Conservation (phyloP, 2,888 invertebrate genomes). For the Acholoe squamosa region DNA sequence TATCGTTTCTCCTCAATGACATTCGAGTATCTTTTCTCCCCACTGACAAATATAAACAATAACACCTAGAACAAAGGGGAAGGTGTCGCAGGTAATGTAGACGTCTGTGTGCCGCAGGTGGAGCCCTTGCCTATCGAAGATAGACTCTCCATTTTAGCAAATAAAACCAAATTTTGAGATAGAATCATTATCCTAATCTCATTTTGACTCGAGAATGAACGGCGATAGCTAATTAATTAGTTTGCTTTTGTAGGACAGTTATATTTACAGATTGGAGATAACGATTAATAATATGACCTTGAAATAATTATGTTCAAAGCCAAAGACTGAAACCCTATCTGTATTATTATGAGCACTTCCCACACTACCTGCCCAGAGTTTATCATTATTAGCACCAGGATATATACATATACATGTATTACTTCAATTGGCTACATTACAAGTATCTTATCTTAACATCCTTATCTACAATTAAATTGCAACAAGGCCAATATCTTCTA, state of each 20-base stretch:
- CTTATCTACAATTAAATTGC: neutral
- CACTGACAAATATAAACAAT: too few species aligned
- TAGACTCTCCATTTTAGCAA: too few species aligned
- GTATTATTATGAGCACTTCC: neutral
- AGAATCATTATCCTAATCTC: too few species aligned
- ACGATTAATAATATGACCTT: neutral
- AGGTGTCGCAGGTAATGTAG: too few species aligned
- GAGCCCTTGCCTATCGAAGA: too few species aligned
- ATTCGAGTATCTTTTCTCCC: too few species aligned
- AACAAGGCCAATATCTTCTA: neutral
- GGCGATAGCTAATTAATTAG: neutral
- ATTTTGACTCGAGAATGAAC: neutral
- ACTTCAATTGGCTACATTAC: neutral
- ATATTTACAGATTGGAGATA: neutral
- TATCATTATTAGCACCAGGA: constrained; percentile 18
- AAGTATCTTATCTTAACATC: neutral
- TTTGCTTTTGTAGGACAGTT: neutral
- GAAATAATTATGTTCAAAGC: neutral
- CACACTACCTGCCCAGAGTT: neutral
- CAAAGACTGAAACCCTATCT: constrained; percentile 32
- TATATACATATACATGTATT: neutral
- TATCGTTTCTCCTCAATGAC: too few species aligned
- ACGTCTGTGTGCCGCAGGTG: too few species aligned
- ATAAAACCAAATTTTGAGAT: too few species aligned
- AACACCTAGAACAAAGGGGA: too few species aligned